Evolutionary conservation across 1,140 invertebrate species (phyloP).

Genomic region (Rhagoletis zephyria): DNA sequence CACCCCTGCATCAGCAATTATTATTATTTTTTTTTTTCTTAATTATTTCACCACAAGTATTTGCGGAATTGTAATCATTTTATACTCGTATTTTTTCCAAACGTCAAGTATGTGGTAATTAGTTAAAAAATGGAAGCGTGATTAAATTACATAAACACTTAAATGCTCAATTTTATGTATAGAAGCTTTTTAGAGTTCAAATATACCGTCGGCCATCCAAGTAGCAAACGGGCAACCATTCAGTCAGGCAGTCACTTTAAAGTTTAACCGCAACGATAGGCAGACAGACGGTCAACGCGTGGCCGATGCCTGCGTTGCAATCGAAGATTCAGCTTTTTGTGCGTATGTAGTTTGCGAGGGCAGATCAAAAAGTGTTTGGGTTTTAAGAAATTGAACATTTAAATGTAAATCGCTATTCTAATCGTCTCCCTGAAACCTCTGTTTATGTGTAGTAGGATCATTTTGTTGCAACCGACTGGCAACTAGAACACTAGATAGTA

Average conservation of each 20-base stretch:
- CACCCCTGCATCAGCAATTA: not conserved
- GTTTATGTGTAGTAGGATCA: not conserved
- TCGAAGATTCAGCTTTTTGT: not conserved
- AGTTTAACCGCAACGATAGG: not conserved
- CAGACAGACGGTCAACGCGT: not conserved
- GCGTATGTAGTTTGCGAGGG: not conserved
- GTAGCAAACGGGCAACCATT: not conserved
- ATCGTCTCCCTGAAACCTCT: not conserved
- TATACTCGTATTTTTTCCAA: not conserved
- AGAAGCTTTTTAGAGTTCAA: constrained; percentile 15
- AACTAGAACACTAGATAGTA: too few relatives aligned
- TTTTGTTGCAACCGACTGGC: too few relatives aligned
- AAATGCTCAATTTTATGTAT: constrained; percentile 5
- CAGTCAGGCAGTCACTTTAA: not conserved
- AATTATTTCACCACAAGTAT: not conserved
- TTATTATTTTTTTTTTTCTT: too few relatives aligned
- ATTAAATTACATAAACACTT: constrained; percentile 54
- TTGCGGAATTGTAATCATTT: not conserved
- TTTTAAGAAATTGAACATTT: too few relatives aligned
- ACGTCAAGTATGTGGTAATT: constrained; percentile 8
- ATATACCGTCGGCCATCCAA: not conserved
- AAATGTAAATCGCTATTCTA: not conserved
- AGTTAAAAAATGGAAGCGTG: constrained; percentile 31
- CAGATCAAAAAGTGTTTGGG: not conserved
- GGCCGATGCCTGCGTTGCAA: constrained; percentile 1